Evolutionary conservation across 2,888 invertebrate species (phyloP).

Genomic region (Romanomermis culicivorax): DNA sequence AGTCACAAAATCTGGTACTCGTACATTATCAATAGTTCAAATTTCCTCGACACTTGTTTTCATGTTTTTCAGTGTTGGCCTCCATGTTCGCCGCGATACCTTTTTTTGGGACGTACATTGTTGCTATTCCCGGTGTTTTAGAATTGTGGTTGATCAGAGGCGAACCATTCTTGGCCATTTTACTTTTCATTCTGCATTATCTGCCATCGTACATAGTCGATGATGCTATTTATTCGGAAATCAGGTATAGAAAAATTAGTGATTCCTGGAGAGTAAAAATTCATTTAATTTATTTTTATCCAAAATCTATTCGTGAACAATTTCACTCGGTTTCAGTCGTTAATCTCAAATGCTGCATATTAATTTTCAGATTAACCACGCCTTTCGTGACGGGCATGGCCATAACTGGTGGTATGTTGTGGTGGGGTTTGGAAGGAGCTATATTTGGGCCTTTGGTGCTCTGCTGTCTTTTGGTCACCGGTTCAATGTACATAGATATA

Average conservation of each 20-base stretch:
- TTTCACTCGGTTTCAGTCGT: too few species aligned
- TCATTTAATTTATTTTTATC: not conserved
- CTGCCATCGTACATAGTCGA: slow-evolving; percentile 72
- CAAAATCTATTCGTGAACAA: too few species aligned
- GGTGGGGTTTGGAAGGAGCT: slow-evolving; percentile 79
- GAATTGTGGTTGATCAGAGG: slow-evolving; percentile 81
- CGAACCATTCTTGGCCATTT: slow-evolving; percentile 52
- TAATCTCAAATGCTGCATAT: too few species aligned
- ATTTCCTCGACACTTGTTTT: too few species aligned
- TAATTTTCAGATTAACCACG: slow-evolving; percentile 51
- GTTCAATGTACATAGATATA: slow-evolving; percentile 3
- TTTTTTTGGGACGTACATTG: slow-evolving; percentile 79
- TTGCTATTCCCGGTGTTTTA: slow-evolving; percentile 68
- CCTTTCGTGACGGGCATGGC: slow-evolving; percentile 82
- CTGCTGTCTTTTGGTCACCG: slow-evolving; percentile 63
- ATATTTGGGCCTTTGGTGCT: slow-evolving; percentile 76
- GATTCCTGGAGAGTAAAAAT: not conserved
- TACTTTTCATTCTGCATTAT: slow-evolving; percentile 62
- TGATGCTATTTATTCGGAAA: slow-evolving; percentile 81
- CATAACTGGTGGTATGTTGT: slow-evolving; percentile 86
- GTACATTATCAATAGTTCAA: too few species aligned
- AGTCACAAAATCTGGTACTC: too few species aligned
- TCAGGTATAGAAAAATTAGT: slow-evolving; percentile 38
- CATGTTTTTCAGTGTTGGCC: slow-evolving; percentile 49
- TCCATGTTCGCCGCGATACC: slow-evolving; percentile 78